Percentiles rank a stretch among this genome's conserved stretches.
Evolutionary conservation across 1,140 invertebrate species (phyloP).

Genomic region (Conus betulinus): DNA sequence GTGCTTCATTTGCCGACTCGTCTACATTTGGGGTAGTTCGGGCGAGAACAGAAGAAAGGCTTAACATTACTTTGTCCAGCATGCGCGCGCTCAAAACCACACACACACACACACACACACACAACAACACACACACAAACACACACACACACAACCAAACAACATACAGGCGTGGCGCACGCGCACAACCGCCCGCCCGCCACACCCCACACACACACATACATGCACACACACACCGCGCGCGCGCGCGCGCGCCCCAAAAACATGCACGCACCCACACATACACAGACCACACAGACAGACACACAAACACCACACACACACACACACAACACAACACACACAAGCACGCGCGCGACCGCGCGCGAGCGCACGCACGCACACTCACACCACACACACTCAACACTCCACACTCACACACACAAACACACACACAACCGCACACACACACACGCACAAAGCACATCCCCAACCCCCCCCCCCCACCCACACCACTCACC

Average conservation of each 20-base stretch:
- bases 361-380: background rate
- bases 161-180: background rate
- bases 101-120: too few relatives aligned
- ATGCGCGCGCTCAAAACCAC: background rate
- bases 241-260: background rate
- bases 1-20: too few relatives aligned
- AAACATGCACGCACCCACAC: background rate
- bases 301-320: background rate
- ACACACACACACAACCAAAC: too few relatives aligned
- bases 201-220: background rate
- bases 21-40: too few relatives aligned
- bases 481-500: too few relatives aligned
- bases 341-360: background rate
- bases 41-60: background rate
- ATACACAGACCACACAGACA: background rate
- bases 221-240: background rate
- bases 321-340: constrained; percentile 2
- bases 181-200: background rate
- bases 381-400: background rate
- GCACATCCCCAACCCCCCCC: too few relatives aligned
- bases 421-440: background rate
- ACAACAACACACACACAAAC: too few relatives aligned
- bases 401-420: background rate
- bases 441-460: constrained; percentile 3
- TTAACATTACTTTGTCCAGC: background rate